Evolutionary conservation across 2,797 vertebrate species (phyloP).

Genomic region (Eptatretus atami): DNA sequence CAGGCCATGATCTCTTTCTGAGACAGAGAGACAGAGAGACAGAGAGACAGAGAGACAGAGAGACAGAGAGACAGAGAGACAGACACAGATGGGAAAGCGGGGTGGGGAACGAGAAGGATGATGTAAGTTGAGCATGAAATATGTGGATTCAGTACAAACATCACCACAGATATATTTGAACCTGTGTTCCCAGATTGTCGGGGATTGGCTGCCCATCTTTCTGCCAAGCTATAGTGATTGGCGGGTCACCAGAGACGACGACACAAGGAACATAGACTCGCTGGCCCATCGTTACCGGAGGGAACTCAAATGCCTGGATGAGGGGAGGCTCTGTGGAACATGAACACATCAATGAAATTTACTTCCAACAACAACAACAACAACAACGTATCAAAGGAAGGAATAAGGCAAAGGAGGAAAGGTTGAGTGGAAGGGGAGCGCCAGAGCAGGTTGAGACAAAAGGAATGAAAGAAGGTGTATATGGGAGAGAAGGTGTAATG

Average conservation of each 20-base stretch:
- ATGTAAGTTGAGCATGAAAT: too few relatives aligned
- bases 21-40: too few relatives aligned
- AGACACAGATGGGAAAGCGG: too few relatives aligned
- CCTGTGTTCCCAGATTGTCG: constrained; percentile 37
- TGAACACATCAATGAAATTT: background rate
- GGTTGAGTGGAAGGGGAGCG: background rate
- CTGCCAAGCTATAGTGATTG: constrained; percentile 93
- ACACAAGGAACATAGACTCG: constrained; percentile 90
- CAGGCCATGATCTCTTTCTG: too few relatives aligned
- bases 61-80: too few relatives aligned
- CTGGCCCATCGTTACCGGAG: constrained; percentile 80
- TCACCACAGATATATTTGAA: too few relatives aligned
- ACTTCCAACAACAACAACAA: constrained; percentile 2
- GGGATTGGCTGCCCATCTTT: constrained; percentile 77
- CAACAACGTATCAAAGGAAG: constrained; percentile 5
- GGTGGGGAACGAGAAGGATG: too few relatives aligned
- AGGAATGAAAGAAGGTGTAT: constrained; percentile 9
- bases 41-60: too few relatives aligned
- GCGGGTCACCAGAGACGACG: constrained; percentile 78
- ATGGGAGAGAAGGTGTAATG: constrained; percentile 8
- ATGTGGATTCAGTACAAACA: too few relatives aligned
- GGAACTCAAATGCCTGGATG: constrained; percentile 96
- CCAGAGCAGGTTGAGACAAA: too few relatives aligned
- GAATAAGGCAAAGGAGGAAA: background rate
- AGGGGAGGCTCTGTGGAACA: constrained; percentile 47